Base-by-base conservation (phyloP, 2,797 vertebrate species). In the Falco biarmicus region DNA sequence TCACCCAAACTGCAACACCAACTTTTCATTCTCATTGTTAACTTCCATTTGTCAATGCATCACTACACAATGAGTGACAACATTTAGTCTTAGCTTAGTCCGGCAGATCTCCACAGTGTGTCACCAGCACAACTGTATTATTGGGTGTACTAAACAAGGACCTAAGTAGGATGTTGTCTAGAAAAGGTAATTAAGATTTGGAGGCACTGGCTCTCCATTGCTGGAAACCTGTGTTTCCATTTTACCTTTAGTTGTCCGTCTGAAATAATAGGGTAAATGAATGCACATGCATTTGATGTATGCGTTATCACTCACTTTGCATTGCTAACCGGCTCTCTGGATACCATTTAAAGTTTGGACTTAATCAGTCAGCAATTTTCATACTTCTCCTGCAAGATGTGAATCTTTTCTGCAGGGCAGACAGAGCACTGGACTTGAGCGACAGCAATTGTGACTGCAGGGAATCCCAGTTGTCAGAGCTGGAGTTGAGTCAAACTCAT, bases 291-390 rank as follows among this genome's bases (percentile, higher is more conserved):
- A 97, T 97, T 97, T 97, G 97, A 97, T 97, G 97, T 96, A 97
- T 98, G 96, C 87, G 96, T 98, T 98, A 97, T 98, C 97, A 97
- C 98, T 98, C 98, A 98, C 97, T 99, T 98, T 98, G 98, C 98
- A 98, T 98, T 98, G 97, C 97, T 98, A 98, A 98, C 98, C 96
- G 96, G 96, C 96, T 99, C 98, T 98, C 98, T 97, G 97, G 98
- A 95, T 98, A 98, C 97, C 98, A 97, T 98, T 99, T 99, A 99
- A 98, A 89, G 98, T 98, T 98, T 88, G 97, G 98, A 98, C 98
- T 97, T 99, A 99, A 99, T 99, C 98, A 99, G 98, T 98, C 98
- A 99, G 98, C 98, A 98, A 97, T 96, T 98, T 98, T 98, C 97
- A 96, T 98, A 97, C 98, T 98, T 97, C 98, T 98, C 97, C 96